Percentiles rank a stretch among this genome's conserved stretches.
Evolutionary conservation across 2,888 invertebrate genomes (phyloP).

Genomic region (Lissocephala sabroskyi): DNA sequence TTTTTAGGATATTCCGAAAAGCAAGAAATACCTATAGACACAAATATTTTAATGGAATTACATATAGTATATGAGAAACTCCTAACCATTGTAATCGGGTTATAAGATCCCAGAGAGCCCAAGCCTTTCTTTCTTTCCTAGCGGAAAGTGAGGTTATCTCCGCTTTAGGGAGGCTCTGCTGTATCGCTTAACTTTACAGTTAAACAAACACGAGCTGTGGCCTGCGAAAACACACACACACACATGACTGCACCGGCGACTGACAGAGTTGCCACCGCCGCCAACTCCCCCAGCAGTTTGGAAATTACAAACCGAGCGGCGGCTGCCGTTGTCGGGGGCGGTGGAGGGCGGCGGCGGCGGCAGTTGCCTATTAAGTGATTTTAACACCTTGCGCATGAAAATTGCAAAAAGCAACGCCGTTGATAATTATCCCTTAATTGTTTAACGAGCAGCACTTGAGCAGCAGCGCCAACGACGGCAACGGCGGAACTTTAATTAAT

Average conservation of each 20-base stretch:
- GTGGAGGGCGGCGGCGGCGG: slow-evolving; percentile 5
- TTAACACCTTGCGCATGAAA: slow-evolving; percentile 65
- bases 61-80: no score
- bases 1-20: no score
- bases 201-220: slow-evolving; percentile 62
- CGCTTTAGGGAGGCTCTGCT: not conserved
- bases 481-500: slow-evolving; percentile 48
- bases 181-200: slow-evolving; percentile 41
- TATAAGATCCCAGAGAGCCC: no score
- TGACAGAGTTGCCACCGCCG: no score
- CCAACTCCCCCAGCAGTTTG: no score
- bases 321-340: not conserved
- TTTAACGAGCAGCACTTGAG: slow-evolving; percentile 63
- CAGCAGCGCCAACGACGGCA: slow-evolving; percentile 15
- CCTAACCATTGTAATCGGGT: no score
- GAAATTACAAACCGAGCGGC: no score
- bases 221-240: slow-evolving; percentile 39
- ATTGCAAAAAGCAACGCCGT: slow-evolving; percentile 59
- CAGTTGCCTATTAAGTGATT: slow-evolving; percentile 59
- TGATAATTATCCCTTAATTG: slow-evolving; percentile 65
- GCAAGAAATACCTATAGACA: no score
- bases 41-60: no score
- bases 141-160: no score
- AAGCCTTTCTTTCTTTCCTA: no score
- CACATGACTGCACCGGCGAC: not conserved